Conservation (phyloP, 2,888 invertebrate species). For the Crocallis elinguaria region DNA sequence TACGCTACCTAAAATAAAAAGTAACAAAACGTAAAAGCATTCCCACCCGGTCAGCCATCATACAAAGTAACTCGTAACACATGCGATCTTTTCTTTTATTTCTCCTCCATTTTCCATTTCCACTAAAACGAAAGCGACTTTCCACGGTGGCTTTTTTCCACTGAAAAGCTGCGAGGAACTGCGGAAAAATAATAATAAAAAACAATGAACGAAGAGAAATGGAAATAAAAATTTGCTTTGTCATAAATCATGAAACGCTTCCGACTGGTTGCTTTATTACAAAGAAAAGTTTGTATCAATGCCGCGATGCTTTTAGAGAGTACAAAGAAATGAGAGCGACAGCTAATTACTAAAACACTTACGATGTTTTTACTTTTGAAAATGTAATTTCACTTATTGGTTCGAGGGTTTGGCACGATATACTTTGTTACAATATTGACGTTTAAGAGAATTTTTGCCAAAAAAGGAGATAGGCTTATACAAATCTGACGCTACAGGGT, state of each 20-base stretch:
- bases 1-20: slow-evolving; percentile 14
- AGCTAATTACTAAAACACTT: slow-evolving; percentile 45
- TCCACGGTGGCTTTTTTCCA: slow-evolving; percentile 74
- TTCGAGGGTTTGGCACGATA: slow-evolving; percentile 7
- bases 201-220: slow-evolving; percentile 77
- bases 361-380: slow-evolving; percentile 28
- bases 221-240: slow-evolving; percentile 82
- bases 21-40: slow-evolving; percentile 64
- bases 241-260: slow-evolving; percentile 82
- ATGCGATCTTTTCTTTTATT: slow-evolving; percentile 75
- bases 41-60: slow-evolving; percentile 41
- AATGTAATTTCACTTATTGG: slow-evolving; percentile 11
- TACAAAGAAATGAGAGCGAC: slow-evolving; percentile 53
- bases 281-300: slow-evolving; percentile 78
- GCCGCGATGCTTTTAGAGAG: slow-evolving; percentile 61
- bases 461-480: slow-evolving; percentile 52
- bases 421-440: slow-evolving; percentile 30
- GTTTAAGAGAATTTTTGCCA: slow-evolving; percentile 40
- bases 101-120: slow-evolving; percentile 76
- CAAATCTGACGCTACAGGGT: slow-evolving; percentile 56
- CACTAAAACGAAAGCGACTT: slow-evolving; percentile 79
- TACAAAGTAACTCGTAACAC: slow-evolving; percentile 53
- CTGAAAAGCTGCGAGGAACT: slow-evolving; percentile 75
- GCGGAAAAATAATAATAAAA: slow-evolving; percentile 71
- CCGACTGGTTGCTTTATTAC: slow-evolving; percentile 75